Evolutionary conservation across 2,888 invertebrate genomes (phyloP).

Genomic region (Mimumesa dahlbomi): DNA sequence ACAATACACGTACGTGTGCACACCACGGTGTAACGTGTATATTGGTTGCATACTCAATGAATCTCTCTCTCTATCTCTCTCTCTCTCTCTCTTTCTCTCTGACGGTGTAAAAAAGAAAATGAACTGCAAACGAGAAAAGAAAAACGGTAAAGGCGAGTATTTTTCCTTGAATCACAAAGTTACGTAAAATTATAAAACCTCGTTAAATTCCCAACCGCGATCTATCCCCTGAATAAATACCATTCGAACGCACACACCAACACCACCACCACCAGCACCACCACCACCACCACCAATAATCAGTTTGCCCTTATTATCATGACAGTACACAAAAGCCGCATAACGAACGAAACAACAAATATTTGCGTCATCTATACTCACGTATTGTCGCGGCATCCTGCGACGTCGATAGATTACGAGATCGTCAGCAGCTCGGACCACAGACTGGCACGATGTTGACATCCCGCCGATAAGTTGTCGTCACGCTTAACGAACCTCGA

Average conservation of each 20-base stretch:
- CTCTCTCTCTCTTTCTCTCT: too few species aligned
- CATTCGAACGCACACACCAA: too few species aligned
- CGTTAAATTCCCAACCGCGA: too few species aligned
- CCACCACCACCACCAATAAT: too few species aligned
- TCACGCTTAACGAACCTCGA: slow-evolving; percentile 41
- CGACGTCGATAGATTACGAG: slow-evolving; percentile 35
- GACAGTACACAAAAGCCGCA: background rate
- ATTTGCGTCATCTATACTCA: slow-evolving; percentile 25
- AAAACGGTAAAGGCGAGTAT: background rate
- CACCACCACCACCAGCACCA: background rate
- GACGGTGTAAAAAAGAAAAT: background rate
- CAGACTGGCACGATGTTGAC: slow-evolving; percentile 49
- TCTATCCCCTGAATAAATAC: too few species aligned
- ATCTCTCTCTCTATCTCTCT: too few species aligned
- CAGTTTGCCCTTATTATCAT: background rate
- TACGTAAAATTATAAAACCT: too few species aligned
- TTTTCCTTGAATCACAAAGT: too few species aligned
- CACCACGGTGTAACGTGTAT: slow-evolving; percentile 23
- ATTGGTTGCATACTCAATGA: slow-evolving; percentile 43
- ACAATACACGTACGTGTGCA: background rate
- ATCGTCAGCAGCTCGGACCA: slow-evolving; percentile 37
- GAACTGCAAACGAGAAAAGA: slow-evolving; percentile 14
- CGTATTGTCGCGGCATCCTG: slow-evolving; percentile 28
- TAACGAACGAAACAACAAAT: background rate
- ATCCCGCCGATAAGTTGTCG: slow-evolving; percentile 56